Evolutionary conservation across 1,140 invertebrate species (phyloP), one percentile per base, ranked within the genome.

Genomic region (Armadillidium nasatum): DNA sequence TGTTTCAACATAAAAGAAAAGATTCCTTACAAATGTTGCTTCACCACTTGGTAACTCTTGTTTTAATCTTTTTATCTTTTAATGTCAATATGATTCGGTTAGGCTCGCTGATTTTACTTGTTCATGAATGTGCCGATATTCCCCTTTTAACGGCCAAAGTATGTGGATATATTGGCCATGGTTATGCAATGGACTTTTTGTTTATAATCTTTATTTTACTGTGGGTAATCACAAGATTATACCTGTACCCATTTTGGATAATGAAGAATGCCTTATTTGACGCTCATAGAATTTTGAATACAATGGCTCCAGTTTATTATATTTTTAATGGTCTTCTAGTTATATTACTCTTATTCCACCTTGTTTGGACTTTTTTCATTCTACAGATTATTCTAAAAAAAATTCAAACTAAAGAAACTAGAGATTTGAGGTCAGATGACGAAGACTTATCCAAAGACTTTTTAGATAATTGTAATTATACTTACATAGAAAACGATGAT

Each of bases 61-160:
- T 75, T 4, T 77, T 82, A 19, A 77, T 82, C 86, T 90, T 88
- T 67, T 91, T 98, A 83, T 97, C 94, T 22, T 99, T 95, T 94
- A 89, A 95, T 0, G 93, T 93, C 83, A 98, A 99, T 87, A 88
- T 98, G 80, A 91, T 93, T 78, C 88, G 96, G 44, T 91, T 98
- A 54, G 97, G 97, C 3, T 92, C 93, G 0, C 86, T 99, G 23
- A 93, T 98, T 19, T 86, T 99, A n/a, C 84, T 98, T 54, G 87
- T 96, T 9, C 97, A 99, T 83, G 97, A 99, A 86, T 92, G 90
- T 83, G 94, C 94, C 33, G 97, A 99, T 87, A 94, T 97, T 83
- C 77, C 77, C 15, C 70, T 81, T 10, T 70, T 76, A 21, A 90
- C 89, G 43, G 93, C 93, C 10, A 98, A 98, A 87, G 90, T 96